Conservation (phyloP, 2,113 vertebrate genomes). For the Phrynosoma platyrhinos region DNA sequence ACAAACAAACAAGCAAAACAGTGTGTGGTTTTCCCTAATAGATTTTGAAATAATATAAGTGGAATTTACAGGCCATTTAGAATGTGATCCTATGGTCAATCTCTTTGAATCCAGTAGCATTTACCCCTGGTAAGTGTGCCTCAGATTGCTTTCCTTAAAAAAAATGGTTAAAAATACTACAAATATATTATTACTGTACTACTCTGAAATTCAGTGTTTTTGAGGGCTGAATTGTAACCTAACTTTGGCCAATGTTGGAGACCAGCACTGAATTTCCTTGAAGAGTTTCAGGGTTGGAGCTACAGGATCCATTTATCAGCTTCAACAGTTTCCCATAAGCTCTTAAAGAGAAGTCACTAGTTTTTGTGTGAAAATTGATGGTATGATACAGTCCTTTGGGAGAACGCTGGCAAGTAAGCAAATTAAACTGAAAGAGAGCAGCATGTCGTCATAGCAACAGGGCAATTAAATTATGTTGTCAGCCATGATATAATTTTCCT, state of each 20-base stretch:
- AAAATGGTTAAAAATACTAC: neutral
- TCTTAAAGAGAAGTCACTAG: constrained; percentile 14
- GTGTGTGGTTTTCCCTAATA: neutral
- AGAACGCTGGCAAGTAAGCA: constrained; percentile 85
- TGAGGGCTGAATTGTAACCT: neutral
- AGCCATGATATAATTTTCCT: constrained; percentile 89
- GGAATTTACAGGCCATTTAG: neutral
- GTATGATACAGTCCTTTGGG: constrained; percentile 74
- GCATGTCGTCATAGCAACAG: constrained; percentile 88
- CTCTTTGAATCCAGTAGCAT: neutral
- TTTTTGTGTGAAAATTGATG: constrained; percentile 18
- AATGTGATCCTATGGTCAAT: neutral
- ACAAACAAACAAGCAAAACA: neutral
- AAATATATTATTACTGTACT: neutral
- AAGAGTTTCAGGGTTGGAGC: constrained; percentile 37
- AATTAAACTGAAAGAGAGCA: constrained; percentile 91
- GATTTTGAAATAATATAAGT: neutral
- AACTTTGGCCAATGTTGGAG: neutral
- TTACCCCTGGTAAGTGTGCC: neutral
- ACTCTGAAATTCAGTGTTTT: neutral
- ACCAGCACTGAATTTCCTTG: neutral
- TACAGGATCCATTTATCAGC: constrained; percentile 59
- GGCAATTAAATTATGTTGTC: constrained; percentile 92
- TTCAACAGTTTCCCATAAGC: neutral
- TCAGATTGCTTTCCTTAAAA: neutral